Evolutionary conservation across 2,888 invertebrate species (phyloP), one percentile per base, ranked within the genome.

Genomic region (Sinodicranocentrus sp.): DNA sequence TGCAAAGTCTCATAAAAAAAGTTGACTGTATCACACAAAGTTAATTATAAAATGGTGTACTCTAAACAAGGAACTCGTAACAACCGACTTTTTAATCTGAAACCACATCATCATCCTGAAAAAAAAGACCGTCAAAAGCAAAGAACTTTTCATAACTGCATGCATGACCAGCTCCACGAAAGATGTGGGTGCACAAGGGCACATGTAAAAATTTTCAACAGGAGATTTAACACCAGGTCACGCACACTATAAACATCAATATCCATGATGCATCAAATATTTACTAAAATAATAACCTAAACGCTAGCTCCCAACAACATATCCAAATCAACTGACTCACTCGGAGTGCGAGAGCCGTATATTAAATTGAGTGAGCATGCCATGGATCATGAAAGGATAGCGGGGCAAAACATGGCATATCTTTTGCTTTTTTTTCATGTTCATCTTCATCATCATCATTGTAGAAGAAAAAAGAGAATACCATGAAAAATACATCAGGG

Each of bases 241-340:
- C 57, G 72, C 72, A 72, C 72, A 57, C 39, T 43, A 43, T 72
- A 72, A 72, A 59, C 59, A 59, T 59, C 72, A 72, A 72, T 72
- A 72, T 57, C 33, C 71, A 43, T 59, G 59, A 72, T 72, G 59
- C 59, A 72, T 72, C 72, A 59, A 48, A 68, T 68, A 48, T 52
- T 68, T 68, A 25, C 68, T 44, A 15, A 48, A 48, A 26, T 28
- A 48, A 48, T 48, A 48, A n/a, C n/a, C 13, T 10, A 48, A 48
- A 48, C 33, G 33, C n/a, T n/a, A n/a, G n/a, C n/a, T n/a, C 1
- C 5, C 52, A 52, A 17, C 52, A 52, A 3, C 52, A 21, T n/a
- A 13, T 44, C 15, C 44, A 17, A 19, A 52, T 2, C 19, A n/a
- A 52, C 52, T 13, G n/a, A 52, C 6, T 25, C 19, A 57, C 57